A percentile compares a stretch with the other conserved stretches of the same genome.
These are phyloP conservation scores for Spilarctia lutea DNA, from an alignment of 2,888 invertebrate species.

Conservation along the genomic window DNA sequence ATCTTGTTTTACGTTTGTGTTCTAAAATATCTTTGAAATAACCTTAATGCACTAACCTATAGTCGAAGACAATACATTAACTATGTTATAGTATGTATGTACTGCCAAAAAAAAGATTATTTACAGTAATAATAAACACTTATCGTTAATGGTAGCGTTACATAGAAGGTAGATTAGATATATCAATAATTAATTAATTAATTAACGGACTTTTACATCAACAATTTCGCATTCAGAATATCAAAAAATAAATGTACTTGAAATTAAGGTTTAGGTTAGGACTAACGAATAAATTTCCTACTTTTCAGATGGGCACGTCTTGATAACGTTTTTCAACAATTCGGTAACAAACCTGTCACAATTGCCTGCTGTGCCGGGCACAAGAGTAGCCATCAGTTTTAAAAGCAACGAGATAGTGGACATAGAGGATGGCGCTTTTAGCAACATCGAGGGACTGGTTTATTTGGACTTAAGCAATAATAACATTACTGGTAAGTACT, in stretches of 20 bases:
- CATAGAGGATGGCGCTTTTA: constrained; percentile 83
- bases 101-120: neutral
- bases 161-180: constrained; percentile 25
- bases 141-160: constrained; percentile 18
- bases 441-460: constrained; percentile 78
- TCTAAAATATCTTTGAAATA: constrained; percentile 29
- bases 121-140: neutral
- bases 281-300: constrained; percentile 21
- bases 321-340: constrained; percentile 87
- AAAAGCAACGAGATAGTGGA: constrained; percentile 83
- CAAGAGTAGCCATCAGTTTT: constrained; percentile 81
- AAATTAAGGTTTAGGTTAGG: constrained; percentile 13
- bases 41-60: constrained; percentile 10
- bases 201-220: constrained; percentile 28
- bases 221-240: constrained; percentile 19
- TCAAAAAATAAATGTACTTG: constrained; percentile 10
- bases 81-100: neutral
- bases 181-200: constrained; percentile 39
- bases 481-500: constrained; percentile 78
- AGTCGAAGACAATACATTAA: neutral
- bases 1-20: constrained; percentile 40
- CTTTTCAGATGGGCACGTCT: constrained; percentile 76
- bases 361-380: constrained; percentile 76
- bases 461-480: constrained; percentile 87
- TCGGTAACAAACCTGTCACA: constrained; percentile 79